Base-by-base conservation (phyloP, 2,797 vertebrate species). In the Poeciliopsis presidionis region DNA sequence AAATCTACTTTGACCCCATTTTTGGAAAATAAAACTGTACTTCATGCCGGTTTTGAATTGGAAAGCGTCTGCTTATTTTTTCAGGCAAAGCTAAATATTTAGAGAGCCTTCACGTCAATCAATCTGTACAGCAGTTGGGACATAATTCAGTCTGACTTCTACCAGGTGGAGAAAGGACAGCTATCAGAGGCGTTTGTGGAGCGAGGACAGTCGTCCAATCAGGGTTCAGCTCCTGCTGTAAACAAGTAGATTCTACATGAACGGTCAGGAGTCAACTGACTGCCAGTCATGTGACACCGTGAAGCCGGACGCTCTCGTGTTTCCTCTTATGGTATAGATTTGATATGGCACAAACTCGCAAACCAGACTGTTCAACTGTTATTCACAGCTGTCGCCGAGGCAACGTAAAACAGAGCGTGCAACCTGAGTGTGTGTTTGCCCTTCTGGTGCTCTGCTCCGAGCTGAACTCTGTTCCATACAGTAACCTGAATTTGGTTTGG, bases 291-390 rank as follows among this genome's bases (percentile, higher is more conserved):
- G 77, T 87, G 79, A 76, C 63, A 41, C 45, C 2, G 5, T 69
- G 39, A n/a, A 45, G 67, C 49, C 72, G 81, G 75, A 51, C 20
- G 4, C 65, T 30, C 39, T 45, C 5, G 14, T 14, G 75, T 55
- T n/a, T 85, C 73, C 77, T 67, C 71, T 81, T 84, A 82, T 73
- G 76, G 83, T 82, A 78, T 67, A 65, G 53, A 74, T 45, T 70
- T 28, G 16, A 45, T 7, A n/a, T n/a, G 65, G 12, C 14, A 69
- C 41, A 47, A 30, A 14, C 30, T 22, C 46, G 1, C 33, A 51
- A 39, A 78, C 46, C 72, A 75, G 74, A 14, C 55, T n/a, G 71
- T 46, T 63, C 3, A 11, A 25, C 69, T 79, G 72, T 81, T 63
- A 43, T 4, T 77, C 74, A 76, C 14, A 12, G 30, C 51, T 80